These are phyloP conservation scores for Zosterops lateralis DNA, from an alignment of 2,113 vertebrate genomes.

Conservation along the genomic window DNA sequence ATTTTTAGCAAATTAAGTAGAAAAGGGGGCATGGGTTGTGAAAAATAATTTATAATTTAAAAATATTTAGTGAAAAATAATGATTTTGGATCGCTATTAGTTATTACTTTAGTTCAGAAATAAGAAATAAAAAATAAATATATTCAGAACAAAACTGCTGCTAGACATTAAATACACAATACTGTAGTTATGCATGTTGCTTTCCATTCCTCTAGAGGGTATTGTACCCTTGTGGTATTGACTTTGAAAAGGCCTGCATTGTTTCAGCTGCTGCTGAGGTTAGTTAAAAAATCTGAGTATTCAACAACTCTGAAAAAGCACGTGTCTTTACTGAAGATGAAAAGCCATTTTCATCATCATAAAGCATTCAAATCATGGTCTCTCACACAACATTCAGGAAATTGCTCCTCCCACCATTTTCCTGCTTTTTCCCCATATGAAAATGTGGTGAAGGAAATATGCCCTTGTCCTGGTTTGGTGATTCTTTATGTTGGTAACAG, in stretches of 20 bases:
- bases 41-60: too few species aligned
- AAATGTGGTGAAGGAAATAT: background rate
- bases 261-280: background rate
- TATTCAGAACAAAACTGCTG: background rate
- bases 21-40: fast-evolving
- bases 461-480: background rate
- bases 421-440: background rate
- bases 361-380: background rate
- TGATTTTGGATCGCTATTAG: background rate
- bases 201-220: slow-evolving; percentile 43
- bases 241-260: background rate
- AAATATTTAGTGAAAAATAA: background rate
- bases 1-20: background rate
- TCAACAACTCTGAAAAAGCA: background rate
- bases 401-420: background rate
- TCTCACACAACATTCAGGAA: background rate
- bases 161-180: background rate
- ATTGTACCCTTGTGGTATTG: slow-evolving; percentile 23
- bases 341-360: background rate
- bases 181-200: background rate
- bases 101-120: background rate
- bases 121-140: fast-evolving
- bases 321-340: background rate
- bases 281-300: background rate
- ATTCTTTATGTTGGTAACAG: background rate